Evolutionary conservation across 30 jellyfish, hydroid and myxozoan species (phyloP).

Genomic region (Calvadosia cruxmelitensis): DNA sequence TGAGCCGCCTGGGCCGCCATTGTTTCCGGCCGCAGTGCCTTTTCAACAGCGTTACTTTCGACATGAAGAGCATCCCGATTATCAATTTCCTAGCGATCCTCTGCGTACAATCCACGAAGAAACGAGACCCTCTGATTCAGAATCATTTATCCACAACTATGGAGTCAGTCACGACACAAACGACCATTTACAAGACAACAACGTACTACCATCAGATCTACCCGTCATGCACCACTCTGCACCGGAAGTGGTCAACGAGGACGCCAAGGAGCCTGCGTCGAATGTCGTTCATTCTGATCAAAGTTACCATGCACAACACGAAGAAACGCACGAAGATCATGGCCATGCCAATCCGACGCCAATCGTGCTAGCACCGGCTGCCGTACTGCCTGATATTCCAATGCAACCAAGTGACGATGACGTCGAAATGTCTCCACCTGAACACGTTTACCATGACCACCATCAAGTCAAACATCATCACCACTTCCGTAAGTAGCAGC

Average conservation of each 20-base stretch:
- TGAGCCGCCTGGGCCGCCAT: not conserved
- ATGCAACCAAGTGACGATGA: not conserved
- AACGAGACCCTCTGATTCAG: not conserved
- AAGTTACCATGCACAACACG: not conserved
- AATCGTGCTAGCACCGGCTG: not conserved
- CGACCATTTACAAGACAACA: not conserved
- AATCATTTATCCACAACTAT: not conserved
- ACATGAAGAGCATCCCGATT: not conserved
- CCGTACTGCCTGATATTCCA: not conserved
- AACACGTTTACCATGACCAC: conserved; percentile 73
- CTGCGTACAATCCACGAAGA: not conserved
- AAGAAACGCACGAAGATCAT: not conserved
- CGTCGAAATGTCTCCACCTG: conserved; percentile 13
- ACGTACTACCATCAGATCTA: too few species aligned
- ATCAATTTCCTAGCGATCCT: not conserved
- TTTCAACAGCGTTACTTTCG: not conserved
- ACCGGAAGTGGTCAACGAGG: not conserved
- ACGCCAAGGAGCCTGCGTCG: not conserved
- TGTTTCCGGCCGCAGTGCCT: not conserved
- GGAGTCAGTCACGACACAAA: not conserved
- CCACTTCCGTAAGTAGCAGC: conserved; percentile 15
- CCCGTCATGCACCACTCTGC: not conserved
- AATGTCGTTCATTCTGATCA: not conserved
- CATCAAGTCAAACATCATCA: conserved; percentile 60
- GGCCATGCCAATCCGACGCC: not conserved